A percentile compares a stretch with the other conserved stretches of the same genome.
Evolutionary conservation across 2,797 vertebrate genomes (phyloP).

Genomic region (Capromys pilorides): DNA sequence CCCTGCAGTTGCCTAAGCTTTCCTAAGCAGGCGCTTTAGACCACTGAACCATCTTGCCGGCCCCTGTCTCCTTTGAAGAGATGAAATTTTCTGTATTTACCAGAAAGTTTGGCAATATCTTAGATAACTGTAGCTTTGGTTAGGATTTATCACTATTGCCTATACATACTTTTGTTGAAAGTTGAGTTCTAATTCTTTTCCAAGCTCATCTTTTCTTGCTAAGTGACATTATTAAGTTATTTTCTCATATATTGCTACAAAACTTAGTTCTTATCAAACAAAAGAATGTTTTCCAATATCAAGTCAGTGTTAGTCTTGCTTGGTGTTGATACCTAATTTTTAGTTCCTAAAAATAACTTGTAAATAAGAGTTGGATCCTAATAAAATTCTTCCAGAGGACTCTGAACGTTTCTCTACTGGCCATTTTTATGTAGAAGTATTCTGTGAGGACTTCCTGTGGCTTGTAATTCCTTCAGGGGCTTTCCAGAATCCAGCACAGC

Average conservation of each 20-base stretch:
- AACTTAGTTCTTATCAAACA: neutral
- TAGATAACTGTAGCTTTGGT: neutral
- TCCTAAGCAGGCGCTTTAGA: too few species aligned
- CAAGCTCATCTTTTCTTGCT: constrained; percentile 35
- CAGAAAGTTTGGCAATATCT: neutral
- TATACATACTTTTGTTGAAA: neutral
- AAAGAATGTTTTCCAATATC: constrained; percentile 5
- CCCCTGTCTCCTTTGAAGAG: neutral
- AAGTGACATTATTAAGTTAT: constrained; percentile 37
- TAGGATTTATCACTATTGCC: neutral
- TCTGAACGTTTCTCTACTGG: neutral
- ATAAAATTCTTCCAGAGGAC: constrained; percentile 27
- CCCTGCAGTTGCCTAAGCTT: too few species aligned
- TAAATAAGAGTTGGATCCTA: constrained; percentile 39
- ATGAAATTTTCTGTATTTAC: constrained; percentile 11
- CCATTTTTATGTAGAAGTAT: neutral
- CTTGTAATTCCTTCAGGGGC: constrained; percentile 18
- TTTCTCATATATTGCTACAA: neutral
- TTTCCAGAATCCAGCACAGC: constrained; percentile 19
- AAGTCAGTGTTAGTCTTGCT: neutral
- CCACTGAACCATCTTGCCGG: too few species aligned
- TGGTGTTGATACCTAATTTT: neutral
- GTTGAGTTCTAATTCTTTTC: neutral
- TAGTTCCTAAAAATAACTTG: neutral
- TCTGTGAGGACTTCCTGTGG: neutral